Base-by-base conservation (phyloP, 2,888 invertebrate species). In the Vesta saturnalis region DNA sequence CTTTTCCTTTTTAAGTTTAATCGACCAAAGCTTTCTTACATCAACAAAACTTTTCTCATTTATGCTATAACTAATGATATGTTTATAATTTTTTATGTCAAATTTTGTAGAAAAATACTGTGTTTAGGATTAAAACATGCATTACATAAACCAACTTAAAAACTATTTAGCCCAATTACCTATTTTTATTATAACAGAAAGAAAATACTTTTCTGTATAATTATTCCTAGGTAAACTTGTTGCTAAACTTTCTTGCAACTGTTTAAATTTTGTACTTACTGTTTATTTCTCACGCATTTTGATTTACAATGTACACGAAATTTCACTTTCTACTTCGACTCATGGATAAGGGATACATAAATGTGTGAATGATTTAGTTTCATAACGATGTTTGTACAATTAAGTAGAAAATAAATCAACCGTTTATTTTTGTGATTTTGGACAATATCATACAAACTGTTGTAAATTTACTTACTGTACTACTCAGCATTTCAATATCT, bases 1-100 rank as follows among this genome's bases (percentile, higher is more conserved):
- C 39, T 39, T 39, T 39, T 39, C 39, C 39, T 39, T 39, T 39
- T n/a, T n/a, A n/a, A 39, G n/a, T 39, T 39, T 39, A 39, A 39
- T 39, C 39, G n/a, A 39, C 39, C 8, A 39, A 39, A 39, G n/a
- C 39, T 39, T 39, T 39, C 39, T 2, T 23, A 3, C 23, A 23
- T 23, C 3, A 23, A 23, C n/a, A 23, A 5, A 39, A n/a, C 12
- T 39, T 39, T 39, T 39, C 39, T 39, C 8, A 39, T 39, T 39
- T 1, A n/a, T n/a, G n/a, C n/a, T n/a, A n/a, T n/a, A n/a, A n/a
- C n/a, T n/a, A 39, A 39, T 39, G 2, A 4, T 1, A 39, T 8
- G 39, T 6, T 39, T 39, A n/a, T 3, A 39, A 39, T 3, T 39
- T 39, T 39, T n/a, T n/a, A 23, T 23, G 3, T 23, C 23, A 5